A percentile compares a stretch with the other conserved stretches of the same genome.
phyloP scores from a whole-genome alignment of 37 sponge, comb jelly and placozoan species.

The Corticium candelabrum region DNA sequence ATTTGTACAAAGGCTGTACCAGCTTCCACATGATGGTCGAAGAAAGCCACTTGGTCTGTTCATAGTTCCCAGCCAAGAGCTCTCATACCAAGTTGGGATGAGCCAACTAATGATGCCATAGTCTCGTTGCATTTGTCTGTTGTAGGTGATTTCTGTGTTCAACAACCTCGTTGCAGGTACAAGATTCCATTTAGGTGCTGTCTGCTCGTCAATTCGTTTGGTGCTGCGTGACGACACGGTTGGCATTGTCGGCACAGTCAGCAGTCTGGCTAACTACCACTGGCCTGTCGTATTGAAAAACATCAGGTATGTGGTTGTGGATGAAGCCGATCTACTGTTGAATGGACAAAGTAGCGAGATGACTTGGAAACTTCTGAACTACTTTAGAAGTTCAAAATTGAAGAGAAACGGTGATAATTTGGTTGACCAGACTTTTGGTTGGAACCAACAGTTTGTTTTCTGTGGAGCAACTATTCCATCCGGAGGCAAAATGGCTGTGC shows the following conservation, averaged over 20 bases:
- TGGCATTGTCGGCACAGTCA: conserved; percentile 38
- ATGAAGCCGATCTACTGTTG: conserved; percentile 68
- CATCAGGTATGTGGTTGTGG: conserved; percentile 31
- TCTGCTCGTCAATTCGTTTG: conserved; percentile 9
- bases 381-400: too few relatives aligned
- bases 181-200: conserved; percentile 14
- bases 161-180: conserved; percentile 12
- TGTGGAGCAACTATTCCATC: background rate
- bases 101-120: too few relatives aligned
- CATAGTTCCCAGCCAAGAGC: conserved; percentile 66
- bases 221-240: conserved; percentile 25
- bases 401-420: background rate
- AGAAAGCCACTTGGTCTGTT: too few relatives aligned
- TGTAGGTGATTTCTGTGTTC: conserved; percentile 44
- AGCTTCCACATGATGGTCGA: background rate
- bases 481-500: background rate
- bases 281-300: conserved; percentile 24
- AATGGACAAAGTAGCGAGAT: conserved; percentile 36
- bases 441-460: background rate
- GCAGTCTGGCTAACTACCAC: conserved; percentile 27
- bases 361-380: conserved; percentile 40
- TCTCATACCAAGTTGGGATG: conserved; percentile 68
- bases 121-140: too few relatives aligned
- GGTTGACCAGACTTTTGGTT: too few relatives aligned
- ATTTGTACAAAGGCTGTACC: background rate